phyloP scores from a whole-genome alignment of 2,888 invertebrate genomes.

The Heteropelma amictum region DNA sequence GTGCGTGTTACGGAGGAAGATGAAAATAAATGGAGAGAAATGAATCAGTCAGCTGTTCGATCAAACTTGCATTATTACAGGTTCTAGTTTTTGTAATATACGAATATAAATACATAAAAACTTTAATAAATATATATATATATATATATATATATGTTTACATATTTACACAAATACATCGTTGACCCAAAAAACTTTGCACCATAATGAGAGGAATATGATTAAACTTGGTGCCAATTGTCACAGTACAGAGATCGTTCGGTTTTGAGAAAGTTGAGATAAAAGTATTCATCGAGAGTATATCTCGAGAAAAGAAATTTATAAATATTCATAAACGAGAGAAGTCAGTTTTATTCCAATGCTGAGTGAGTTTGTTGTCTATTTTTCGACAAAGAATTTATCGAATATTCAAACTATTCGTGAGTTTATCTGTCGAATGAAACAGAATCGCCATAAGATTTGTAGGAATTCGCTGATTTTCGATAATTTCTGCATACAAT shows the following conservation, averaged over 20 bases:
- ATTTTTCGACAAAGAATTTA: not conserved
- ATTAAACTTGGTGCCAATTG: conserved; percentile 37
- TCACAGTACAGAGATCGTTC: conserved; percentile 26
- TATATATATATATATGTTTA: not conserved
- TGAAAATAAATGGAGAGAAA: not conserved
- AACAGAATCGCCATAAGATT: not conserved
- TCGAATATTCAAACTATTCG: not conserved
- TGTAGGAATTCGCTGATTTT: not conserved
- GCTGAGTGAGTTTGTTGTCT: not conserved
- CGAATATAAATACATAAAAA: conserved; percentile 6
- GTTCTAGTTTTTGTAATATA: conserved; percentile 36
- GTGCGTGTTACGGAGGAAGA: not conserved
- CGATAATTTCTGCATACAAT: not conserved
- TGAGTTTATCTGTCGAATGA: not conserved
- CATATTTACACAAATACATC: conserved; percentile 8
- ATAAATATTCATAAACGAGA: too few species aligned
- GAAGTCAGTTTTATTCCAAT: not conserved
- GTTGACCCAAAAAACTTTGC: conserved; percentile 51
- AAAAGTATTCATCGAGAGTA: too few species aligned
- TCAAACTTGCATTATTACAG: conserved; percentile 42
- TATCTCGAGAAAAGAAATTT: too few species aligned
- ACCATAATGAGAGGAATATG: conserved; percentile 46
- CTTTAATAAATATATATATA: conserved; percentile 2
- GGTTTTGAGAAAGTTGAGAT: too few species aligned
- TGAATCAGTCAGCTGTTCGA: conserved; percentile 34